Conservation (phyloP, 2,113 vertebrate genomes). For the Hymenochirus boettgeri region DNA sequence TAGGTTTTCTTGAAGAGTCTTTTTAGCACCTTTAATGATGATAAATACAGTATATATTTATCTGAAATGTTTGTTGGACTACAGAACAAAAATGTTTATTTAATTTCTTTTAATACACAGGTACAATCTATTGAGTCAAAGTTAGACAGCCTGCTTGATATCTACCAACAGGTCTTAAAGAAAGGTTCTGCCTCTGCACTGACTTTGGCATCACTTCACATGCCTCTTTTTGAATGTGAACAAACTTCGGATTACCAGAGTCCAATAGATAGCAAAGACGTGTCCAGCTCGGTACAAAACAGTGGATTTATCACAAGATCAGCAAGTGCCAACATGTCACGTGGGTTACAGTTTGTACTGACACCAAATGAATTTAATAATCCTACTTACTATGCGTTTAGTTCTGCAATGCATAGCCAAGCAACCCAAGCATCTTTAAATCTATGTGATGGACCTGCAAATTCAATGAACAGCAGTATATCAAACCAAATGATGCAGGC, state of each 20-base stretch:
- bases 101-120: too few species aligned
- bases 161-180: conserved; percentile 87
- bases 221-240: conserved; percentile 85
- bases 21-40: too few species aligned
- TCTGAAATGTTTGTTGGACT: too few species aligned
- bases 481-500: conserved; percentile 73
- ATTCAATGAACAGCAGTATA: conserved; percentile 61
- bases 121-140: conserved; percentile 96
- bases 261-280: conserved; percentile 79
- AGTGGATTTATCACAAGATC: conserved; percentile 73
- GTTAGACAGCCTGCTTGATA: conserved; percentile 87
- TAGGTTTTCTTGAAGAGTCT: too few species aligned
- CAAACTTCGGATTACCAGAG: conserved; percentile 90
- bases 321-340: conserved; percentile 77
- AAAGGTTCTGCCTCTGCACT: conserved; percentile 85
- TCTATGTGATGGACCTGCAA: conserved; percentile 64
- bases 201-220: conserved; percentile 79
- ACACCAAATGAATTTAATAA: conserved; percentile 80
- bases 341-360: conserved; percentile 84
- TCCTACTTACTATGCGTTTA: conserved; percentile 78
- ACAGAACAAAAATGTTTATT: too few species aligned
- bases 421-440: conserved; percentile 70
- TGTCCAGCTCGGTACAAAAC: conserved; percentile 74
- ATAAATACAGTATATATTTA: too few species aligned
- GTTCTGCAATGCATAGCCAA: conserved; percentile 69